phyloP scores from a whole-genome alignment of 30 jellyfish, hydroid and myxozoan species.

The Aurelia sp. region DNA sequence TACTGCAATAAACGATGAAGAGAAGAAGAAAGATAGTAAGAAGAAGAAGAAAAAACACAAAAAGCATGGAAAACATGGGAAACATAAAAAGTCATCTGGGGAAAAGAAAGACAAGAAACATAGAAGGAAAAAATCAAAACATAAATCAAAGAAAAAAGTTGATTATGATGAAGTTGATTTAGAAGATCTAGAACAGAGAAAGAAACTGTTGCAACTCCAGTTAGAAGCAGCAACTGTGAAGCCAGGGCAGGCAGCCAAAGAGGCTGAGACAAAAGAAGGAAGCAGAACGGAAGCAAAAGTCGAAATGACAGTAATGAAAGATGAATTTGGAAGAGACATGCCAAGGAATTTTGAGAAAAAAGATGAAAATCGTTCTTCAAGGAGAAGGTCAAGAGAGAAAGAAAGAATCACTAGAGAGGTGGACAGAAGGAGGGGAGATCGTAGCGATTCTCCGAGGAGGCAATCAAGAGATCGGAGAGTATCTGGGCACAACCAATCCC shows the following conservation, averaged over 20 bases:
- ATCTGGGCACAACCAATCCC: too few relatives aligned
- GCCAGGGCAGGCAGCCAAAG: not conserved
- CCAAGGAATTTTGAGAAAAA: constrained; percentile 29
- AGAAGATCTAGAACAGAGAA: constrained; percentile 84
- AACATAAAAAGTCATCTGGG: constrained; percentile 21
- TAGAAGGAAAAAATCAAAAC: constrained; percentile 53
- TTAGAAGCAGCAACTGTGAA: constrained; percentile 69
- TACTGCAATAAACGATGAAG: not conserved
- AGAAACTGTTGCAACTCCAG: constrained; percentile 70
- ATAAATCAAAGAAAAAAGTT: constrained; percentile 26
- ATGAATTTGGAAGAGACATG: constrained; percentile 69
- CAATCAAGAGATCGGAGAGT: not conserved
- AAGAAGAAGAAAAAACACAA: constrained; percentile 69
- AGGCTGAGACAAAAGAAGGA: constrained; percentile 9
- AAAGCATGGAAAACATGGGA: constrained; percentile 64
- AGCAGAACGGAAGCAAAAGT: constrained; percentile 3
- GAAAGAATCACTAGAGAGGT: too few relatives aligned
- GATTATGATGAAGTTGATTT: constrained; percentile 78
- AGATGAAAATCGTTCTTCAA: not conserved
- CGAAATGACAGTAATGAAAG: constrained; percentile 5
- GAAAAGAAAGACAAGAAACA: constrained; percentile 58
- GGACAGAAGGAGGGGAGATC: too few relatives aligned
- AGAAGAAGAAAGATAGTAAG: constrained; percentile 5
- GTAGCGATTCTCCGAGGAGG: not conserved
- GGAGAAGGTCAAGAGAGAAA: not conserved